Evolutionary conservation across 1,140 invertebrate species (phyloP).

Genomic region (Temnothorax longispinosus): DNA sequence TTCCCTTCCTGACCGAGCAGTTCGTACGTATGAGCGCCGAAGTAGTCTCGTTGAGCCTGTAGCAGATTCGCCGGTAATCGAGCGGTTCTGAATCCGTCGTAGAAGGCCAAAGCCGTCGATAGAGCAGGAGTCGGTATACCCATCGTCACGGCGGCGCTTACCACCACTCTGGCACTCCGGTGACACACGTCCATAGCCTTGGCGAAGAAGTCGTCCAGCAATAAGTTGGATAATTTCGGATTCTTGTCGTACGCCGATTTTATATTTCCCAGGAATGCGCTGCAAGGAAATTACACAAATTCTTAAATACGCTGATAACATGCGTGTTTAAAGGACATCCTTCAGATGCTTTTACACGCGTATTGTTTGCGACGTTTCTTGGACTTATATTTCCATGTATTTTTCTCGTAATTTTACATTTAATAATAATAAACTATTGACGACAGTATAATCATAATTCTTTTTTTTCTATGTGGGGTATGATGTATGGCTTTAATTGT

Average conservation of each 20-base stretch:
- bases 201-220: slow-evolving; percentile 98
- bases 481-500: too few relatives aligned
- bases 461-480: too few relatives aligned
- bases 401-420: too few relatives aligned
- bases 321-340: background rate
- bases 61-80: slow-evolving; percentile 96
- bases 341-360: background rate
- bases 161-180: slow-evolving; percentile 90
- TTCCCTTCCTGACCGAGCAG: slow-evolving; percentile 93
- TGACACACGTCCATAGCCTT: slow-evolving; percentile 93
- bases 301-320: background rate
- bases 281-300: slow-evolving; percentile 78
- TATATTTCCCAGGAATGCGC: slow-evolving; percentile 98
- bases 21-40: slow-evolving; percentile 99
- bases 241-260: slow-evolving; percentile 98
- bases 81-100: slow-evolving; percentile 96
- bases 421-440: too few relatives aligned
- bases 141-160: slow-evolving; percentile 88
- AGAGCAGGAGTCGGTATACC: slow-evolving; percentile 98
- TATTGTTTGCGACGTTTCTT: background rate
- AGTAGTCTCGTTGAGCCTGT: slow-evolving; percentile 99
- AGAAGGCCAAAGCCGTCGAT: slow-evolving; percentile 97
- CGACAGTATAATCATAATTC: too few relatives aligned
- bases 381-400: too few relatives aligned
- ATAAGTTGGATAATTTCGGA: slow-evolving; percentile 94